Percentiles rank a stretch among this genome's conserved stretches.
phyloP scores from a whole-genome alignment of 2,113 vertebrate species.

The Solenodon paradoxus region DNA sequence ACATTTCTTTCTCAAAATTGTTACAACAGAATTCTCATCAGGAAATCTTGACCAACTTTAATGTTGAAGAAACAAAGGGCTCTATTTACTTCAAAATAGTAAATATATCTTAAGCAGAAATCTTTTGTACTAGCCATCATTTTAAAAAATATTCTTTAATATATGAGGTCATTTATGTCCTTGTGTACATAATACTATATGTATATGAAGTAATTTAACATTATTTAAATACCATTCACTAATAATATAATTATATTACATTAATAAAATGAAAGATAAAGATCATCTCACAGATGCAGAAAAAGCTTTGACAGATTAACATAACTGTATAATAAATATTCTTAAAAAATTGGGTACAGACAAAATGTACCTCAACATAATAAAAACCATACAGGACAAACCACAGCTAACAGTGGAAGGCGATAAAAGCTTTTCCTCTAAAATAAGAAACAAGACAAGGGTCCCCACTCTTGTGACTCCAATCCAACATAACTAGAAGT shows the following conservation, averaged over 20 bases:
- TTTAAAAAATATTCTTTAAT: background rate
- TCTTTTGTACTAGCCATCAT: background rate
- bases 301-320: background rate
- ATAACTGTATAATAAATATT: background rate
- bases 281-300: background rate
- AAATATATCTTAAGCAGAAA: background rate
- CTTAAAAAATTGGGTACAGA: background rate
- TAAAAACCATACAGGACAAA: background rate
- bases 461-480: background rate
- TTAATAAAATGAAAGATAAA: background rate
- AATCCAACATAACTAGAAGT: background rate
- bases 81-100: background rate
- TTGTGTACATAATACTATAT: background rate
- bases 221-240: constrained; percentile 7
- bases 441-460: background rate
- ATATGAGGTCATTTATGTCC: background rate
- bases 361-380: too few relatives aligned
- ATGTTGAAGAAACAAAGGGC: background rate
- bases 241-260: background rate
- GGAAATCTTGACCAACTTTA: background rate
- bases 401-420: background rate
- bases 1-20: background rate
- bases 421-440: too few relatives aligned
- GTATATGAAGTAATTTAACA: background rate
- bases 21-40: background rate